Conservation (phyloP, 2,797 vertebrate species). For the Acanthurus lineatus region DNA sequence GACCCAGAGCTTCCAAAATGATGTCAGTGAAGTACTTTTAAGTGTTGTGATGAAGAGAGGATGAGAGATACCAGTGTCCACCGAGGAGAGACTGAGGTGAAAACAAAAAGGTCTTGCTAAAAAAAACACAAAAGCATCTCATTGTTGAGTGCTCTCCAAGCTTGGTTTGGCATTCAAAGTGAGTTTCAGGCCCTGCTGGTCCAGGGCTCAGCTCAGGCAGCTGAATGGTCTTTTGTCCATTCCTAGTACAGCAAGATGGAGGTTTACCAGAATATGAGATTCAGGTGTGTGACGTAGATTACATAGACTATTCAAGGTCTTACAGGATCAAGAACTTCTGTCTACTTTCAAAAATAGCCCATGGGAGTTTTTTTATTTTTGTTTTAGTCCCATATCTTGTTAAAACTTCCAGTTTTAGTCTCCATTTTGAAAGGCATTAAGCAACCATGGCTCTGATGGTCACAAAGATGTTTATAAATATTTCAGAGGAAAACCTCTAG, state of each 20-base stretch:
- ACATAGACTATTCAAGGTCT: conserved; percentile 59
- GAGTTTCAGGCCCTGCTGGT: conserved; percentile 80
- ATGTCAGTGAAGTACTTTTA: conserved; percentile 78
- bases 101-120: conserved; percentile 12
- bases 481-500: conserved; percentile 72
- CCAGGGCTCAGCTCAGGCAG: conserved; percentile 81
- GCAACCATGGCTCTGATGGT: conserved; percentile 56
- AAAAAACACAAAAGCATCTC: conserved; percentile 26
- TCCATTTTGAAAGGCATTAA: conserved; percentile 69
- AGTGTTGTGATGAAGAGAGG: conserved; percentile 39
- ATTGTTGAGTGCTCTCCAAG: conserved; percentile 59
- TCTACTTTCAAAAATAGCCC: conserved; percentile 65
- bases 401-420: conserved; percentile 47
- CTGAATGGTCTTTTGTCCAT: conserved; percentile 74
- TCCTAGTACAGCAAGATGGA: conserved; percentile 59
- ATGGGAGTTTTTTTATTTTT: conserved; percentile 39
- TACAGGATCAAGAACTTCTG: conserved; percentile 76
- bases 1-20: conserved; percentile 86
- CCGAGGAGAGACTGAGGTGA: conserved; percentile 47
- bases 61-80: conserved; percentile 72
- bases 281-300: conserved; percentile 56
- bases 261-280: conserved; percentile 58
- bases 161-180: conserved; percentile 54
- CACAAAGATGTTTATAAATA: conserved; percentile 71
- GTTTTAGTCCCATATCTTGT: conserved; percentile 56